Evolutionary conservation across 2,797 vertebrate species (phyloP), one percentile per base, ranked within the genome.

Genomic region (Schizopygopsis malacanthus): DNA sequence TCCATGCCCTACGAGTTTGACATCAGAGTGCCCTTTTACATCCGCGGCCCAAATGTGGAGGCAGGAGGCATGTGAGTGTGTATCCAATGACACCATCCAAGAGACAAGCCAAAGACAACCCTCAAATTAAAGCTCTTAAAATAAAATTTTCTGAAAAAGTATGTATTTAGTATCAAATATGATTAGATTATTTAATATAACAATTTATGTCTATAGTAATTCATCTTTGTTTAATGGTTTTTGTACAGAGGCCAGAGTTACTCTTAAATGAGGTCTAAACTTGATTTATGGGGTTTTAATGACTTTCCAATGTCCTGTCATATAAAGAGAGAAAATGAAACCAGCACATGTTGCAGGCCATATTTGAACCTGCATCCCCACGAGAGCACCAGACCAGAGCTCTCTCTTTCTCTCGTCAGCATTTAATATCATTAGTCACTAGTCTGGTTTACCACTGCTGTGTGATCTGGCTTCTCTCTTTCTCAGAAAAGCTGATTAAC

Each of bases 1-100:
- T 99, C 98, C 56, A 98, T 99, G 97, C 98, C 98, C 0, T 99
- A 99, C 0, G 98, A 99, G 92, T 99, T 99, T 22, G 98, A 99
- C 93, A 98, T 99, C 94, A 92, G 98, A 91, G 98, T 99, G 81
- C 98, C 98, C 0, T 99, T 99, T 92, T 99, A 96, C 79, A 93
- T 99, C 88, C 92, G 98, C 87, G 98, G 98, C 86, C 98, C 98
- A 73, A 98, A 98, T 72, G 97, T 99, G 93, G 97, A 98, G 72
- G 96, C 97, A 15, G 97, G 97, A 56, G 95, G 94, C n/a, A 93
- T 96, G 97, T 97, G 90, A 96, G 96, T 86, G 81, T 83, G 82
- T 88, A 39, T 82, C 25, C 83, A 69, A 33, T 33, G 45, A 16
- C 22, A 4, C 39, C 11, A 25, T 47, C 13, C n/a, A 73, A 5